These are phyloP conservation scores for Uria lomvia DNA, from an alignment of 2,113 vertebrate species.

Conservation along the genomic window DNA sequence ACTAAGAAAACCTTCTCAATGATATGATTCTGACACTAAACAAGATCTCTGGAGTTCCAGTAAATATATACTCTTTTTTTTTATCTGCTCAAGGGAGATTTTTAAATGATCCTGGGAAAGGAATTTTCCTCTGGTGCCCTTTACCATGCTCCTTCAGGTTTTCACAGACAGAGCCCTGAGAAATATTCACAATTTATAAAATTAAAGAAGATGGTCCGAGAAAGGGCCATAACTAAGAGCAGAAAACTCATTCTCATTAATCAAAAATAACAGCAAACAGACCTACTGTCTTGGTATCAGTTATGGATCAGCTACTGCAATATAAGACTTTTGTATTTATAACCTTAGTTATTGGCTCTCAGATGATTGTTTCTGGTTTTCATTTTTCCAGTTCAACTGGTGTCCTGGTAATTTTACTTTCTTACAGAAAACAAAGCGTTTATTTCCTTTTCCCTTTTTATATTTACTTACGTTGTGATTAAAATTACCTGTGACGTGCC, in stretches of 20 bases:
- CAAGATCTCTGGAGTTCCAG: neutral
- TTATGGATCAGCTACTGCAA: neutral
- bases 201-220: neutral
- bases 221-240: neutral
- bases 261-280: neutral
- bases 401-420: neutral
- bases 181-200: conserved; percentile 9
- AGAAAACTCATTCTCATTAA: neutral
- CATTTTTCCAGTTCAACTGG: neutral
- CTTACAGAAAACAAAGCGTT: neutral
- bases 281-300: neutral
- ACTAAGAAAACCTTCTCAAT: conserved; percentile 20
- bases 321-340: neutral
- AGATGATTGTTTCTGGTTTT: neutral
- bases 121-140: neutral
- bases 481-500: conserved; percentile 7
- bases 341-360: neutral
- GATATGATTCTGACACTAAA: conserved; percentile 4
- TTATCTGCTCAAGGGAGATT: neutral
- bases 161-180: neutral
- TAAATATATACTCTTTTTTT: neutral
- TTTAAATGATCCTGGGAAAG: neutral
- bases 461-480: neutral
- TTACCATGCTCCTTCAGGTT: neutral
- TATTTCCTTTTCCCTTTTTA: neutral